Evolutionary conservation across 1,140 invertebrate species (phyloP).

Genomic region (Acromyrmex charruanus): DNA sequence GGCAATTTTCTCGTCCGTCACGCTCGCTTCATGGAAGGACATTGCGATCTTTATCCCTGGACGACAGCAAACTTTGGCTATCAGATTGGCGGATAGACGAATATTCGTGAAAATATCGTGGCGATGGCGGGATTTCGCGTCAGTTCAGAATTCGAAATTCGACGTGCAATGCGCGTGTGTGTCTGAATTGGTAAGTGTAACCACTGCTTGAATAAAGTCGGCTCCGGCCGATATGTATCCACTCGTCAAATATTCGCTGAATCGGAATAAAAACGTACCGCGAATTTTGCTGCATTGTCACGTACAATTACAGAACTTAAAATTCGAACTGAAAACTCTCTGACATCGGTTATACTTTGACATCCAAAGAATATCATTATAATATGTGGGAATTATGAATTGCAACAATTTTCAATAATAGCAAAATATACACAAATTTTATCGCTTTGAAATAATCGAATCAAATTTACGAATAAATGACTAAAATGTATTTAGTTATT

Average conservation of each 20-base stretch:
- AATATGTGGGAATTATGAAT: conserved; percentile 3
- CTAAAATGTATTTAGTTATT: not conserved
- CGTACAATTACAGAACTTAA: not conserved
- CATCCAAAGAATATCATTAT: not conserved
- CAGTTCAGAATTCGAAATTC: conserved; percentile 50
- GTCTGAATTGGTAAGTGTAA: conserved; percentile 46
- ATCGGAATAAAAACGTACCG: not conserved
- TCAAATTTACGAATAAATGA: not conserved
- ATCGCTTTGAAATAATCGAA: not conserved
- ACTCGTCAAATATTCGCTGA: conserved; percentile 25
- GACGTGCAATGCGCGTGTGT: conserved; percentile 37
- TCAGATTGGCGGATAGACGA: conserved; percentile 43
- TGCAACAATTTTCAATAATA: not conserved
- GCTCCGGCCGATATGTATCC: not conserved
- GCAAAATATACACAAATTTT: not conserved
- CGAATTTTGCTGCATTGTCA: conserved; percentile 30
- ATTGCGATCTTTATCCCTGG: conserved; percentile 51
- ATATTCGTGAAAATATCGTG: conserved; percentile 52
- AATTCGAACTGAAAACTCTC: not conserved
- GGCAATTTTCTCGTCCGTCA: conserved; percentile 75
- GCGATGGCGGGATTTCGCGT: conserved; percentile 37
- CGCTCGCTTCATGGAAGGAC: not conserved
- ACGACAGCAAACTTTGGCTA: conserved; percentile 56
- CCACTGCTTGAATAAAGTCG: conserved; percentile 31
- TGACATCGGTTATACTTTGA: not conserved